Conservation (phyloP, 2,888 invertebrate genomes). For the Pyrrhia umbra region DNA sequence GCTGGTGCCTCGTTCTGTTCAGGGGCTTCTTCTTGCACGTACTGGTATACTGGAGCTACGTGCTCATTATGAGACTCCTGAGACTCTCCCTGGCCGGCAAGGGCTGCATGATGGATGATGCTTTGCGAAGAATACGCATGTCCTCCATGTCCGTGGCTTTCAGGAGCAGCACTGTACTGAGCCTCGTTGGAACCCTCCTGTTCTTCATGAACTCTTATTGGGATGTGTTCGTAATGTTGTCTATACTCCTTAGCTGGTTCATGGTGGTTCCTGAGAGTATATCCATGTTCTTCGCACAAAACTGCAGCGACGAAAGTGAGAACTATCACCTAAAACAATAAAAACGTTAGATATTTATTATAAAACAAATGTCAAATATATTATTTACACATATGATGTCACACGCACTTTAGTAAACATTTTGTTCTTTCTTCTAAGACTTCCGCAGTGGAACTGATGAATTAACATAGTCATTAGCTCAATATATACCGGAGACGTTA, state of each 20-base stretch:
- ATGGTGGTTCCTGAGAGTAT: conserved; percentile 73
- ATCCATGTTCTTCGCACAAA: conserved; percentile 74
- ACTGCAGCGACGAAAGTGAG: conserved; percentile 71
- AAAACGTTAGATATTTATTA: conserved; percentile 18
- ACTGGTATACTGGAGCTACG: conserved; percentile 75
- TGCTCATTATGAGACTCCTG: conserved; percentile 72
- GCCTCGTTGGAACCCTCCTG: conserved; percentile 48
- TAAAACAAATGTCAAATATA: conserved; percentile 38
- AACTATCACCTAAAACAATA: conserved; percentile 77
- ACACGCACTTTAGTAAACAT: conserved; percentile 86
- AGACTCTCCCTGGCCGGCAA: conserved; percentile 70
- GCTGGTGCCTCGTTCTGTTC: conserved; percentile 43
- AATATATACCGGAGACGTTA: conserved; percentile 90
- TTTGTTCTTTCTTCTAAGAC: conserved; percentile 85
- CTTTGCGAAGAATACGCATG: conserved; percentile 77
- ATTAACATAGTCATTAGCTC: conserved; percentile 88
- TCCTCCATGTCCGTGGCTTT: conserved; percentile 61
- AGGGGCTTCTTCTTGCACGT: conserved; percentile 65
- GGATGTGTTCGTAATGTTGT: conserved; percentile 69
- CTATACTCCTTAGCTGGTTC: conserved; percentile 75
- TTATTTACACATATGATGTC: conserved; percentile 37
- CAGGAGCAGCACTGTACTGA: conserved; percentile 52
- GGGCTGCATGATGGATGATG: conserved; percentile 72
- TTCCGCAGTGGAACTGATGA: conserved; percentile 88
- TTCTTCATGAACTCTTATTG: conserved; percentile 69